Conservation (phyloP, 2,888 invertebrate genomes). For the Lithodes maja region DNA sequence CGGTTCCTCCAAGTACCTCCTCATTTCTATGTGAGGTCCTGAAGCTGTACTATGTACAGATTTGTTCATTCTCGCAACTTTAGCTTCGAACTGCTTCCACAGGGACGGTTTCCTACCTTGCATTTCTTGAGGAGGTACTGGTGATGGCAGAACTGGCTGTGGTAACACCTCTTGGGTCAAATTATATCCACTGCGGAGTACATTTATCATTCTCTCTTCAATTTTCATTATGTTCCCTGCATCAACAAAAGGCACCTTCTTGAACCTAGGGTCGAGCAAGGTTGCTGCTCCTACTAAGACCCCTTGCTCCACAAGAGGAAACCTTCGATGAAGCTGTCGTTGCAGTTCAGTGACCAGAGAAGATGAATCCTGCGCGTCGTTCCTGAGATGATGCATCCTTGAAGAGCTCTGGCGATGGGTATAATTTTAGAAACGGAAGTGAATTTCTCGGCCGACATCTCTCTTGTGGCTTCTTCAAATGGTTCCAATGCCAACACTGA, state of each 20-base stretch:
- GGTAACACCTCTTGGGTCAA: neutral
- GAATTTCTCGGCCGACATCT: conserved; percentile 25
- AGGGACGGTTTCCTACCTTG: neutral
- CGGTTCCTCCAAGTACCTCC: conserved; percentile 15
- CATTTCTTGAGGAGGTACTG: neutral
- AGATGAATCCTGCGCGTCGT: neutral
- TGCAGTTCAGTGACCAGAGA: conserved; percentile 8
- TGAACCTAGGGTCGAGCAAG: neutral
- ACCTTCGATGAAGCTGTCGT: neutral
- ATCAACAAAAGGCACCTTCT: conserved; percentile 22
- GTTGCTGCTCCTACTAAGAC: conserved; percentile 6
- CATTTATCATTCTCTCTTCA: neutral
- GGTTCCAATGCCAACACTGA: conserved; percentile 20
- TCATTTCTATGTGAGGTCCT: neutral
- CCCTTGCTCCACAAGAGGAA: neutral
- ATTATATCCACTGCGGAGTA: neutral
- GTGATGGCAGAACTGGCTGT: neutral
- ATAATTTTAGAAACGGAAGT: conserved; percentile 35
- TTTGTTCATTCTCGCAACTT: neutral
- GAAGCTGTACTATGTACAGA: neutral
- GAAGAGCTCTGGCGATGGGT: conserved; percentile 24
- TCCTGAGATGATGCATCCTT: conserved; percentile 12
- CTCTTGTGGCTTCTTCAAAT: conserved; percentile 46
- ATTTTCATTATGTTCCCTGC: neutral
- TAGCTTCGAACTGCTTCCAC: conserved; percentile 7